phyloP scores from a whole-genome alignment of 2,113 vertebrate species.

The Setophaga coronata region DNA sequence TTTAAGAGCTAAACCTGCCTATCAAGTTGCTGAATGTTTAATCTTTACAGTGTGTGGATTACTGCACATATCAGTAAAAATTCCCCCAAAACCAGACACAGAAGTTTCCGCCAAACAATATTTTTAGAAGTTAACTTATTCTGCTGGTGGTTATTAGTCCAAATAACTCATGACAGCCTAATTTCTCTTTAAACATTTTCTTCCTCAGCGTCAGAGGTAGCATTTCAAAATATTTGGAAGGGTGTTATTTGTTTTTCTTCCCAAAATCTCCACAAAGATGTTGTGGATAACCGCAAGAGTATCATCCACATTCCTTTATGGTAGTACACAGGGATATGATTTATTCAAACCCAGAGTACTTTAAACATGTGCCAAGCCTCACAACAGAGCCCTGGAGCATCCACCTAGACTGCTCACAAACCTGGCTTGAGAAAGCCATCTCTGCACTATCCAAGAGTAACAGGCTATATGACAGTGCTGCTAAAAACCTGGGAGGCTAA shows the following conservation, averaged over 20 bases:
- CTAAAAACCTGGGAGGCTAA: not conserved
- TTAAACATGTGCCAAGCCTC: not conserved
- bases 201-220: not conserved
- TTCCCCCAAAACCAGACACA: not conserved
- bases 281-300: conserved; percentile 17
- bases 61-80: not conserved
- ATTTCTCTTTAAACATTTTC: conserved; percentile 38
- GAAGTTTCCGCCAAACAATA: not conserved
- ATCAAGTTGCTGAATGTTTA: not conserved
- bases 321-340: not conserved
- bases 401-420: not conserved
- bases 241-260: conserved; percentile 26
- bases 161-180: conserved; percentile 29
- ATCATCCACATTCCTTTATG: conserved; percentile 42
- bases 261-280: conserved; percentile 27
- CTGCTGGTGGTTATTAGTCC: not conserved
- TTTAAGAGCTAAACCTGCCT: not conserved
- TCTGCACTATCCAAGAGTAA: not conserved
- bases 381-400: not conserved
- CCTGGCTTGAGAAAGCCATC: not conserved
- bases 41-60: not conserved
- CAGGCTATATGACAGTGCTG: not conserved
- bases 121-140: conserved; percentile 37
- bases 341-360: not conserved
- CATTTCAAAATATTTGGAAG: conserved; percentile 64